Evolutionary conservation across 2,888 invertebrate genomes (phyloP).

Genomic region (Microctonus brassicae): DNA sequence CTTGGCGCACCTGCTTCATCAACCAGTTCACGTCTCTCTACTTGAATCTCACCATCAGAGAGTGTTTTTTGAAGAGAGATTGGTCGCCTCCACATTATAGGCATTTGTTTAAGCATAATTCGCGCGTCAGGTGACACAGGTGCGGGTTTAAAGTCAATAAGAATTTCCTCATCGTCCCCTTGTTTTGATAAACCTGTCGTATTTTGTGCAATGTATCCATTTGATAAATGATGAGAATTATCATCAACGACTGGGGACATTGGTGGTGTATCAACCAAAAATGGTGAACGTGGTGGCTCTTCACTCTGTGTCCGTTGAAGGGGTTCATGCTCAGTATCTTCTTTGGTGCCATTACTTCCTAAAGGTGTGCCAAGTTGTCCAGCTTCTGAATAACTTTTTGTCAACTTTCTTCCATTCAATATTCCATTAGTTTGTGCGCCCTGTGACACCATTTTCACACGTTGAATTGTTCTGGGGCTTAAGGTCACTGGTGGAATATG

Average conservation of each 20-base stretch:
- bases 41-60: conserved; percentile 82
- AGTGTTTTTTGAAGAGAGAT: conserved; percentile 80
- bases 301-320: conserved; percentile 88
- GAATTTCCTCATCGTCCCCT: conserved; percentile 83
- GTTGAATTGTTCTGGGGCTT: conserved; percentile 86
- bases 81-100: conserved; percentile 68
- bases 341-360: conserved; percentile 53
- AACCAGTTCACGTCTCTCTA: conserved; percentile 70
- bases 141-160: conserved; percentile 89
- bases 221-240: conserved; percentile 51
- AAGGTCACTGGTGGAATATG: conserved; percentile 73
- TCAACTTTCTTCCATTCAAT: conserved; percentile 81
- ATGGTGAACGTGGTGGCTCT: conserved; percentile 84
- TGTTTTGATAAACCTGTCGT: conserved; percentile 66
- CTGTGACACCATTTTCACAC: conserved; percentile 91
- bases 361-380: conserved; percentile 69
- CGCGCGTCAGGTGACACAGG: conserved; percentile 77
- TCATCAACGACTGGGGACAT: conserved; percentile 43
- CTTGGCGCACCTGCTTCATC: conserved; percentile 68
- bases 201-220: conserved; percentile 50
- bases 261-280: conserved; percentile 74
- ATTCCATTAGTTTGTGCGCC: conserved; percentile 91
- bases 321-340: conserved; percentile 77
- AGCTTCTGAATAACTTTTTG: conserved; percentile 88
- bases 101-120: conserved; percentile 61